Conservation (phyloP, 2,888 invertebrate species). For the Aleiodes alternator region DNA sequence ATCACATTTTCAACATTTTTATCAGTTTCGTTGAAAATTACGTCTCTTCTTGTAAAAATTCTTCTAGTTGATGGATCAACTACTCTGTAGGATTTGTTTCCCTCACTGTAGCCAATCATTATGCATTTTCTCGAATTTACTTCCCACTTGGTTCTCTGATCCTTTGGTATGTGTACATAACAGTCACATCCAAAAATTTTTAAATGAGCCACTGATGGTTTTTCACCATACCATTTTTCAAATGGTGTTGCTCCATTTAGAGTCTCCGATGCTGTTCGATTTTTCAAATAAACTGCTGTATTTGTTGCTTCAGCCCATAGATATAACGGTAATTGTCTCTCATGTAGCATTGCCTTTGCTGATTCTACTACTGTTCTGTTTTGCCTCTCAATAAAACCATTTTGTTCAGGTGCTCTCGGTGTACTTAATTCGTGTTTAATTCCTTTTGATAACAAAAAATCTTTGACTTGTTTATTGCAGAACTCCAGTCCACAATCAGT, state of each 20-base stretch:
- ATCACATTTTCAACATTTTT: too few species aligned
- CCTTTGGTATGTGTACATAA: constrained; percentile 50
- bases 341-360: constrained; percentile 54
- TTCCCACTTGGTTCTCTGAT: constrained; percentile 60
- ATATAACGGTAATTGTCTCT: constrained; percentile 47
- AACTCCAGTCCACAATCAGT: constrained; percentile 38
- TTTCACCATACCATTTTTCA: constrained; percentile 60
- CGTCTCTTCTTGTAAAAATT: constrained; percentile 50
- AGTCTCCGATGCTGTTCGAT: constrained; percentile 58
- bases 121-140: constrained; percentile 57
- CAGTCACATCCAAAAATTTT: constrained; percentile 61
- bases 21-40: constrained; percentile 5
- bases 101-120: constrained; percentile 57
- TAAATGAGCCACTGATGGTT: constrained; percentile 59
- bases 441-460: constrained; percentile 35
- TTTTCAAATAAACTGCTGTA: constrained; percentile 55
- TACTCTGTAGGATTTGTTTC: constrained; percentile 55
- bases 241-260: constrained; percentile 56
- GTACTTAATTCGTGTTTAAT: constrained; percentile 44
- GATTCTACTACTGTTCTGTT: constrained; percentile 41
- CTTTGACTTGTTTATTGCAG: constrained; percentile 22
- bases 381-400: constrained; percentile 42
- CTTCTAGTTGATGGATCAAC: constrained; percentile 54
- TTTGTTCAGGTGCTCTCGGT: constrained; percentile 43
- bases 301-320: constrained; percentile 59